Conservation (phyloP, 2,113 vertebrate species). For the Pseudolaguvia tuberculata region DNA sequence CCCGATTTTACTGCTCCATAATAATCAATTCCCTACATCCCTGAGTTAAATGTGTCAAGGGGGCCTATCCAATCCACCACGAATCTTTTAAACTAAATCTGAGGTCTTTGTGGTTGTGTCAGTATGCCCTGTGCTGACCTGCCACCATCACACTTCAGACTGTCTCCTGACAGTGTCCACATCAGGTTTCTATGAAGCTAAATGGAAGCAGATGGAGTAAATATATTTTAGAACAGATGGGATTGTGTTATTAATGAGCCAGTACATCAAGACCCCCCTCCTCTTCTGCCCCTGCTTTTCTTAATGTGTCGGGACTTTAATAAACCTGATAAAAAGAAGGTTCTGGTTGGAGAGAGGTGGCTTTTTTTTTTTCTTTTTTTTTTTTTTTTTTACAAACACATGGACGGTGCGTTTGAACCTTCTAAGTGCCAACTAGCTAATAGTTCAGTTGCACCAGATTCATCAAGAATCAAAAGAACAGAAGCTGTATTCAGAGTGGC, state of each 20-base stretch:
- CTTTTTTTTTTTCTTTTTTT: too few species aligned
- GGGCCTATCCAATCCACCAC: neutral
- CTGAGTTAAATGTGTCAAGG: neutral
- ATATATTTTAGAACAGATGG: slow-evolving; percentile 66
- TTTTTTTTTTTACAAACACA: slow-evolving; percentile 35
- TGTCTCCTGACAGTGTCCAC: slow-evolving; percentile 38
- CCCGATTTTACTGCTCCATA: neutral
- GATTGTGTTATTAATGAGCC: slow-evolving; percentile 71
- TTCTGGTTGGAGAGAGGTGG: slow-evolving; percentile 60
- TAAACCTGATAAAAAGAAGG: slow-evolving; percentile 59
- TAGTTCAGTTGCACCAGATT: slow-evolving; percentile 60
- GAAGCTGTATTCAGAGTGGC: slow-evolving; percentile 58
- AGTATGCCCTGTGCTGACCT: slow-evolving; percentile 21
- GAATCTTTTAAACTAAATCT: neutral
- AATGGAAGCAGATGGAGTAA: slow-evolving; percentile 67
- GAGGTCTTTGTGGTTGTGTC: slow-evolving; percentile 8
- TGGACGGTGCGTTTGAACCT: slow-evolving; percentile 9
- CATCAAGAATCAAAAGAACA: slow-evolving; percentile 65
- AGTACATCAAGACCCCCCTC: slow-evolving; percentile 34
- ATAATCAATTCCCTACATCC: neutral
- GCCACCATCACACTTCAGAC: slow-evolving; percentile 25
- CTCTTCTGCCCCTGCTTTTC: slow-evolving; percentile 12
- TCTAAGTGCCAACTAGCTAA: slow-evolving; percentile 46
- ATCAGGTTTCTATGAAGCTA: slow-evolving; percentile 67
- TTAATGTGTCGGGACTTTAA: slow-evolving; percentile 50